Base-by-base conservation (phyloP, 1,140 invertebrate genomes). In the Drosophila prosaltans region DNA sequence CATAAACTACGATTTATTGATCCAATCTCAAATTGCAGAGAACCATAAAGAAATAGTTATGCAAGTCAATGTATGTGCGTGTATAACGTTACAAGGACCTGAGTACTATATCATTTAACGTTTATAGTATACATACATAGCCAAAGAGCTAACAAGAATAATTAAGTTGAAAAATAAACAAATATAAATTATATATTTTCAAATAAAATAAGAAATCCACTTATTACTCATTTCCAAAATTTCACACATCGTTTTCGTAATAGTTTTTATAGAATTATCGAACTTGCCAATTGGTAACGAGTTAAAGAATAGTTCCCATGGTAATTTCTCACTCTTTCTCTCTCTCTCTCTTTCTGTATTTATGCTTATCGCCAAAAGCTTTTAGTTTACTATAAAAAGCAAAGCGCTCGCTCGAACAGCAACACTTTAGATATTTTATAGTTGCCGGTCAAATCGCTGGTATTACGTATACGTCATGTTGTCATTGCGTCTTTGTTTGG, bases 381-480 rank as follows among this genome's bases (percentile, higher is more conserved):
- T 58, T 45, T 16, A 11, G 28, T 9, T 8, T 4, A 3, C 11
- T 71, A 84, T 81, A 81, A 72, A 81, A 81, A 9, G 16, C 43
- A 6, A 5, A 0, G 40, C 8, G 55, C 3, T n/a, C 8, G 55
- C 3, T n/a, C 57, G 16, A 41, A 6, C 26, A 48, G 39, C 11
- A 1, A 10, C n/a, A 3, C 32, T 58, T 74, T 39, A 74, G 43
- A 61, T 26, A 26, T 62, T 32, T 55, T 24, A 8, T 36, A 48
- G 51, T 74, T 61, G 16, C 28, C 32, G 16, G 7, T 30, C 55
- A 60, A 69, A 65, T 74, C 66, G 72, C 62, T 78, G 70, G 75
- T 64, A 54, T 78, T 71, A 78, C 66, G 43, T 67, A 72, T 74
- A 67, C 72, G 66, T 61, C 69, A 60, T 78, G 59, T 74, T 70